A percentile compares a stretch with the other conserved stretches of the same genome.
phyloP scores from a whole-genome alignment of 2,797 vertebrate species.

The Spheniscus humboldti region DNA sequence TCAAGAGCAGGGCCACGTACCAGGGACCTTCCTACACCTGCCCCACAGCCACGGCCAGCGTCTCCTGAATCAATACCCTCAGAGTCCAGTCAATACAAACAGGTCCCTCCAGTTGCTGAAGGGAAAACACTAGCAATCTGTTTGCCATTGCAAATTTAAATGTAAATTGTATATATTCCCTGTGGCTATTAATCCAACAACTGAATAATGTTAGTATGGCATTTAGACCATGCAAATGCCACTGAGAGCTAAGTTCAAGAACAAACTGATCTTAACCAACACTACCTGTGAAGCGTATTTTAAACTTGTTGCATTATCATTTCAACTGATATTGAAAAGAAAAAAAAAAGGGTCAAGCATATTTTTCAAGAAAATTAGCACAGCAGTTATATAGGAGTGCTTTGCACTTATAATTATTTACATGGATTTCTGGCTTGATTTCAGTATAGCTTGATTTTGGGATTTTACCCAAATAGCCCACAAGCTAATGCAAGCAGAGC shows the following conservation, averaged over 20 bases:
- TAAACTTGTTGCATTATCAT: neutral
- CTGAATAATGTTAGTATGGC: neutral
- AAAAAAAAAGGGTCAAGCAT: neutral
- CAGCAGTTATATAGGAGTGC: neutral
- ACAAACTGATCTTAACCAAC: neutral
- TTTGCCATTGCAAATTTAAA: neutral
- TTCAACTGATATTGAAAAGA: neutral
- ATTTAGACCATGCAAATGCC: neutral
- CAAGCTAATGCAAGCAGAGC: neutral
- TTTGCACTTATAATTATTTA: neutral
- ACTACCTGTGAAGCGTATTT: neutral
- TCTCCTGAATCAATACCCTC: neutral
- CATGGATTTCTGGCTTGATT: neutral
- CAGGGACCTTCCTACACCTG: neutral
- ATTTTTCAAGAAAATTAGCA: neutral
- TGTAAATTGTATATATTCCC: neutral
- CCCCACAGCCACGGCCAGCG: neutral
- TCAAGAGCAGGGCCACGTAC: neutral
- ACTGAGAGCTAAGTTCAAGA: neutral
- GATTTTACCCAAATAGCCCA: neutral
- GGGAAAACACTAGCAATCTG: neutral
- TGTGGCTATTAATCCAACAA: neutral
- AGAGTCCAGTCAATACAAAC: fast-evolving
- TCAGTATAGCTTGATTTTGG: neutral
- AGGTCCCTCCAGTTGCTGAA: neutral